A percentile compares a stretch with the other conserved stretches of the same genome.
Conservation (phyloP, 2,797 vertebrate genomes). For the Clamator glandarius region DNA sequence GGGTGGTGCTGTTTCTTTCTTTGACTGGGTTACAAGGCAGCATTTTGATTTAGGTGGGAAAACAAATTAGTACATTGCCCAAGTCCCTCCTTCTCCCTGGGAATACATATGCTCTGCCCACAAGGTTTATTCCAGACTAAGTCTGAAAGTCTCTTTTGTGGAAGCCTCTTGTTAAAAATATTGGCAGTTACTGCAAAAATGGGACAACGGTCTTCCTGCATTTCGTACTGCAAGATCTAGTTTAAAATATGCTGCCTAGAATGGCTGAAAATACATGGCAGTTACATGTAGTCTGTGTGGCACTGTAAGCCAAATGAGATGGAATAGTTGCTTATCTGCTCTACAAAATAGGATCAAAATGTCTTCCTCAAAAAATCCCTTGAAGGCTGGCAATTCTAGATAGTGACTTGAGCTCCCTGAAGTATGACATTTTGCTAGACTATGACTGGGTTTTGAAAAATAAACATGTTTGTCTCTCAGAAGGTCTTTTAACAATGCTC, state of each 20-base stretch:
- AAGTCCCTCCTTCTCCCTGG: background rate
- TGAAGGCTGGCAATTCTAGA: background rate
- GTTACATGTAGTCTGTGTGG: background rate
- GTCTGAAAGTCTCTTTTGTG: background rate
- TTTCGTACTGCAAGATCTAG: background rate
- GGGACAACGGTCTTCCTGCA: background rate
- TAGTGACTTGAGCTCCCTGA: background rate
- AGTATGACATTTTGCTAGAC: slow-evolving; percentile 42
- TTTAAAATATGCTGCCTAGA: background rate
- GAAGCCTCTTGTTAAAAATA: background rate
- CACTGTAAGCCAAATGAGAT: background rate
- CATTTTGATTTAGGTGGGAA: background rate
- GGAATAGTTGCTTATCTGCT: background rate
- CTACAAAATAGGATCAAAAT: background rate
- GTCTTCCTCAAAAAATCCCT: background rate
- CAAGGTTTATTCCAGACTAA: background rate
- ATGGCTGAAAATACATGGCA: background rate
- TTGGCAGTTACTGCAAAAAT: background rate
- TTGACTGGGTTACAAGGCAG: background rate
- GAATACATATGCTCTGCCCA: background rate
- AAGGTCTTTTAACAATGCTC: slow-evolving; percentile 47
- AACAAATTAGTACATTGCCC: background rate
- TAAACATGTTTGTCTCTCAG: slow-evolving; percentile 10
- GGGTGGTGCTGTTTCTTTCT: background rate
- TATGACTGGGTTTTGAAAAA: background rate